Conservation (phyloP, 2,797 vertebrate species). For the Ambastaia sidthimunki region DNA sequence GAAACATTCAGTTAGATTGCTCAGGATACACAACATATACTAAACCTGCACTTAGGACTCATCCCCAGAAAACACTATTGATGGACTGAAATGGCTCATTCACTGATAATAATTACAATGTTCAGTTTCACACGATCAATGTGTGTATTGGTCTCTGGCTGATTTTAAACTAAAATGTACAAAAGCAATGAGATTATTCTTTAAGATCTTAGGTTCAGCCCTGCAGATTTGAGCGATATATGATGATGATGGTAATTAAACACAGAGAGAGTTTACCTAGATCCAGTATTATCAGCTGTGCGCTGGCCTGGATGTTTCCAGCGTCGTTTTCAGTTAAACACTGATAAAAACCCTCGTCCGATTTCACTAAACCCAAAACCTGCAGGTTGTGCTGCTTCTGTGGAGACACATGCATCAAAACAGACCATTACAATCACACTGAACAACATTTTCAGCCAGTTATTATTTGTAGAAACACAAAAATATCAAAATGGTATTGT, state of each 20-base stretch:
- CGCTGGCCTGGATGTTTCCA: conserved; percentile 92
- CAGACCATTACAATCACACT: not conserved
- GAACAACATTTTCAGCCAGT: not conserved
- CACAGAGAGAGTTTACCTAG: conserved; percentile 82
- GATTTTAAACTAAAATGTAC: too few relatives aligned
- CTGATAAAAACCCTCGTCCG: conserved; percentile 98
- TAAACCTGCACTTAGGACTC: conserved; percentile 7
- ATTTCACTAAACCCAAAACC: conserved; percentile 95
- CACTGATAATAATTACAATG: conserved; percentile 10
- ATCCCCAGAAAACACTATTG: conserved; percentile 19
- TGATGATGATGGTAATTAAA: not conserved
- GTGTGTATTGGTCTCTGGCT: too few relatives aligned
- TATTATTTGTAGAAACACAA: not conserved
- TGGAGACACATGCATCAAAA: not conserved
- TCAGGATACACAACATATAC: not conserved
- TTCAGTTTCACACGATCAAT: conserved; percentile 19
- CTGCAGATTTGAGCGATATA: not conserved
- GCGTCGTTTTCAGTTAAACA: conserved; percentile 95
- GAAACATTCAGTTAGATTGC: not conserved
- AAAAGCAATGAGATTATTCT: too few relatives aligned
- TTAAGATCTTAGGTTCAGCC: not conserved
- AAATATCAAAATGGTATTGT: not conserved
- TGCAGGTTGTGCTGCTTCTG: conserved; percentile 97
- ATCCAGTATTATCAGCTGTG: conserved; percentile 95
- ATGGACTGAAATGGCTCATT: not conserved